These are phyloP conservation scores for Seladonia tumulorum DNA, from an alignment of 2,888 invertebrate species.

Conservation along the genomic window DNA sequence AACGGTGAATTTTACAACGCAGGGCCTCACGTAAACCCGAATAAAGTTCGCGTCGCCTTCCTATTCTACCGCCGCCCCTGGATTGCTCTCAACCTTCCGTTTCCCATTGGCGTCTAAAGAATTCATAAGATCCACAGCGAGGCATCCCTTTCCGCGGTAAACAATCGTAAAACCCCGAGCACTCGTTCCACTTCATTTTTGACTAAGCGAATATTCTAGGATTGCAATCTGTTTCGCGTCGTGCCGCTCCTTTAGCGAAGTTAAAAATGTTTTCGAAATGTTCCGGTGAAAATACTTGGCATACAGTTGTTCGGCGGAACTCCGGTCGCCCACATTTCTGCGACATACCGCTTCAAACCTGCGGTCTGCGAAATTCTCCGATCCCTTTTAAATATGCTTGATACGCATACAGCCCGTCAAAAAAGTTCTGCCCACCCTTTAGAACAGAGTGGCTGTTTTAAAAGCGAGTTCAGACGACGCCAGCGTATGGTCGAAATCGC, in stretches of 20 bases:
- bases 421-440: not conserved
- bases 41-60: constrained; percentile 54
- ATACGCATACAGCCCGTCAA: not conserved
- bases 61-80: constrained; percentile 23
- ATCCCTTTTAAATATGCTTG: not conserved
- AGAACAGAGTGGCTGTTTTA: not conserved
- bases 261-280: constrained; percentile 65
- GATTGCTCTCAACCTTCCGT: constrained; percentile 61
- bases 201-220: constrained; percentile 53
- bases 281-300: constrained; percentile 39
- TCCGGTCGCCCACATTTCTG: constrained; percentile 12
- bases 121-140: constrained; percentile 72
- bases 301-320: not conserved
- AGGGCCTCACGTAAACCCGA: constrained; percentile 59
- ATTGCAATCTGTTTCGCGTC: constrained; percentile 38
- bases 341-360: constrained; percentile 12
- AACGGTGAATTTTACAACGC: constrained; percentile 67
- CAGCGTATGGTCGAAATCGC: not conserved
- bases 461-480: not conserved
- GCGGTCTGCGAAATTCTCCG: not conserved
- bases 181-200: constrained; percentile 62
- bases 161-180: constrained; percentile 69
- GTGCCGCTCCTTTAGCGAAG: constrained; percentile 28
- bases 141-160: constrained; percentile 65
- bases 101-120: constrained; percentile 70